A percentile compares a stretch with the other conserved stretches of the same genome.
Conservation (phyloP, 2,888 invertebrate species). For the Opisthograptis luteolata region DNA sequence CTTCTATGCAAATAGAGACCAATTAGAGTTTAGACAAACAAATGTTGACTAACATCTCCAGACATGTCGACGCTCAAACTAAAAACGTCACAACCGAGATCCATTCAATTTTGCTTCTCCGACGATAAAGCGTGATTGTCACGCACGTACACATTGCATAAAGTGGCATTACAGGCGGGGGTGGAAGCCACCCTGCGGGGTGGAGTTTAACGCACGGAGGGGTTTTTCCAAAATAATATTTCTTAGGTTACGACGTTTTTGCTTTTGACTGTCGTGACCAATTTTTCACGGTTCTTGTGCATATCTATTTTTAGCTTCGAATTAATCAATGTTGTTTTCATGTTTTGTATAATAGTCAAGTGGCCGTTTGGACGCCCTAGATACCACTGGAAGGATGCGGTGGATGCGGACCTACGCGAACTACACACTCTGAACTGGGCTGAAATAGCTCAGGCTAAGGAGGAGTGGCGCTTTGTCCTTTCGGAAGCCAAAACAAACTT, state of each 20-base stretch:
- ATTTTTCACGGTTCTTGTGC: slow-evolving; percentile 29
- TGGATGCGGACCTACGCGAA: too few species aligned
- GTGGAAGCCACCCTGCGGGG: slow-evolving; percentile 36
- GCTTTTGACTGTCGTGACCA: slow-evolving; percentile 34
- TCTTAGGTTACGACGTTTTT: slow-evolving; percentile 49
- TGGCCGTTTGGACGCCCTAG: too few species aligned
- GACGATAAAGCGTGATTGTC: slow-evolving; percentile 79
- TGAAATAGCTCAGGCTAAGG: too few species aligned
- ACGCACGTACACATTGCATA: slow-evolving; percentile 81
- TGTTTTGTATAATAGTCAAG: not conserved
- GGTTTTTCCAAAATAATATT: slow-evolving; percentile 60
- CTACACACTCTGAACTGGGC: too few species aligned
- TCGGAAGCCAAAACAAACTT: too few species aligned
- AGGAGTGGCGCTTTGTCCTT: too few species aligned
- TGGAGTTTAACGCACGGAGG: slow-evolving; percentile 69
- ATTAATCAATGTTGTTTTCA: not conserved
- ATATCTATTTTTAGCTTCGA: not conserved
- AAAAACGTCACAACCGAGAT: slow-evolving; percentile 49
- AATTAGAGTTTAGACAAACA: slow-evolving; percentile 30
- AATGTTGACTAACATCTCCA: slow-evolving; percentile 25
- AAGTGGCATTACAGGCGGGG: slow-evolving; percentile 56
- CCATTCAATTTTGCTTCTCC: slow-evolving; percentile 73
- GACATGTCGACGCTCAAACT: slow-evolving; percentile 33
- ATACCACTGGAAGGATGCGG: too few species aligned
- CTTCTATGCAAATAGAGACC: slow-evolving; percentile 9